A percentile compares a stretch with the other conserved stretches of the same genome.
Conservation (phyloP, 2,797 vertebrate genomes). For the Amblyraja radiata region DNA sequence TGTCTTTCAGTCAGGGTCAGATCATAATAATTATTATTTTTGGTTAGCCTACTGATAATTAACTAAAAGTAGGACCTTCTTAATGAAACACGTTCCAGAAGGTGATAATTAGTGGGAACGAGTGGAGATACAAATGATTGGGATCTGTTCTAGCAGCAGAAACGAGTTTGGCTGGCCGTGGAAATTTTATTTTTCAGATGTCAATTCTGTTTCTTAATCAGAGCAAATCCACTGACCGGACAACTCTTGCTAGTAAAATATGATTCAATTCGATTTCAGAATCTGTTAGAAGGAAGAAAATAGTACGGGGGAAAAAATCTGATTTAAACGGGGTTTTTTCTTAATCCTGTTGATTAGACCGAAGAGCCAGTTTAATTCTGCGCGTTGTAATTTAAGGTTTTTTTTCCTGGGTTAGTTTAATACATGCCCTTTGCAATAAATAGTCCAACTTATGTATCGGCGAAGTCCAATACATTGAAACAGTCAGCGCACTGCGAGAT, state of each 20-base stretch:
- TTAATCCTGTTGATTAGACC: too few species aligned
- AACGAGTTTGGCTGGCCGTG: neutral
- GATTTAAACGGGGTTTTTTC: neutral
- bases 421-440: neutral
- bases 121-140: conserved; percentile 49
- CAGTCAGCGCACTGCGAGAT: neutral
- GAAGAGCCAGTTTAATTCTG: neutral
- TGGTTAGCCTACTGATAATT: conserved; percentile 93
- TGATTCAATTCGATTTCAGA: neutral
- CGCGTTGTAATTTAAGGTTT: neutral
- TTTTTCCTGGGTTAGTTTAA: neutral
- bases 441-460: neutral
- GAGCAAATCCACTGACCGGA: neutral
- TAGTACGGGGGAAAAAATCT: too few species aligned
- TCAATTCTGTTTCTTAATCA: conserved; percentile 9
- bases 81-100: conserved; percentile 87
- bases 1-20: conserved; percentile 68
- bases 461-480: neutral
- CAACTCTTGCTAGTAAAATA: neutral
- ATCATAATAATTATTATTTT: conserved; percentile 71
- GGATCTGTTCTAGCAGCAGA: neutral
- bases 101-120: conserved; percentile 80
- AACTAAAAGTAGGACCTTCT: conserved; percentile 77
- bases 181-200: neutral
- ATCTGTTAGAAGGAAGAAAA: neutral